Evolutionary conservation across 2,113 vertebrate species (phyloP).

Genomic region (Mustela lutreola): DNA sequence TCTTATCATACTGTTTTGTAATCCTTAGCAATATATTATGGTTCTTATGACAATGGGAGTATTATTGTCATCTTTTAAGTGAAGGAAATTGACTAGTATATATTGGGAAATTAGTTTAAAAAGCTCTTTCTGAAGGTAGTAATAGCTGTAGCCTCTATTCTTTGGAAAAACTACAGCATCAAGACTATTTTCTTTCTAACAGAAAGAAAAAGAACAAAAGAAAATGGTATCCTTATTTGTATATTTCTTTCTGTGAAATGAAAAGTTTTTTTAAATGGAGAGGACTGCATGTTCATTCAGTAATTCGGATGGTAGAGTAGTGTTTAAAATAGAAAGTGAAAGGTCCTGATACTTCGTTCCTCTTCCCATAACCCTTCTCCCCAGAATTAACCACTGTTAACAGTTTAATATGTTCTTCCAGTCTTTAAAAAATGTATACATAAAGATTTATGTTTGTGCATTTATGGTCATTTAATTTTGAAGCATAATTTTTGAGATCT

Average conservation of each 20-base stretch:
- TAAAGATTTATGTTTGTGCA: neutral
- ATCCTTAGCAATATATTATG: neutral
- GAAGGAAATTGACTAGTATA: neutral
- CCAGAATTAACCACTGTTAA: neutral
- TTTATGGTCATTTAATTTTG: neutral
- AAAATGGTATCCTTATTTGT: neutral
- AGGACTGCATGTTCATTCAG: neutral
- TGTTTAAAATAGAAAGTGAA: conserved; percentile 10
- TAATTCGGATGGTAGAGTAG: neutral
- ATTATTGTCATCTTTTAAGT: neutral
- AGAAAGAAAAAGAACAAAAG: neutral
- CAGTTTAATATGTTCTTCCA: neutral
- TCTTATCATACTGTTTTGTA: neutral
- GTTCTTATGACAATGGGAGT: neutral
- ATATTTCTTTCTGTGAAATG: conserved; percentile 46
- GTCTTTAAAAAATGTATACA: conserved; percentile 5
- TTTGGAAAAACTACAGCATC: neutral
- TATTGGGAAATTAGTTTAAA: neutral
- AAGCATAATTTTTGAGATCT: conserved; percentile 14
- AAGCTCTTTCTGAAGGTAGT: neutral
- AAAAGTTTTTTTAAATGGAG: conserved; percentile 21
- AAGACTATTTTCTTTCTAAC: neutral
- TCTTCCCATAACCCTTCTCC: neutral
- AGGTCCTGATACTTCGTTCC: neutral
- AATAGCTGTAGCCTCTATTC: neutral